Conservation (phyloP, 2,113 vertebrate species). For the Zosterops pallidus region DNA sequence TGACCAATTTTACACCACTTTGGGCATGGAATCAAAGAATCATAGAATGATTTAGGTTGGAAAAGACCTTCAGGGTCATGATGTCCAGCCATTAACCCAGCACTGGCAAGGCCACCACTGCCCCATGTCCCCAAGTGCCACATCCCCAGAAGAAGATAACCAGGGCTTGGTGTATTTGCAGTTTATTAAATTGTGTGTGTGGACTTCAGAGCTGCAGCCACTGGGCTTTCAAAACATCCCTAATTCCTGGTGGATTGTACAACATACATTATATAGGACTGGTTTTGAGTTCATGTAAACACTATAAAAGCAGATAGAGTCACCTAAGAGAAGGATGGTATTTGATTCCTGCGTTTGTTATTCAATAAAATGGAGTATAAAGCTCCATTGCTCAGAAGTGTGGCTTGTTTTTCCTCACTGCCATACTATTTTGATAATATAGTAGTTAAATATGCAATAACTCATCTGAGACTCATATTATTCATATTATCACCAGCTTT, state of each 20-base stretch:
- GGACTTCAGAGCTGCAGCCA: background rate
- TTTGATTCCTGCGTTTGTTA: background rate
- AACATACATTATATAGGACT: background rate
- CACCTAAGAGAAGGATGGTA: background rate
- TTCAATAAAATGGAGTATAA: background rate
- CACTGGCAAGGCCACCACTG: background rate
- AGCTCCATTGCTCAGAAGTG: background rate
- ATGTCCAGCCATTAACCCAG: background rate
- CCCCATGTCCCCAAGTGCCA: background rate
- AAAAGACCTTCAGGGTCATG: background rate
- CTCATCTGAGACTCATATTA: background rate
- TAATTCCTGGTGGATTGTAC: constrained; percentile 23
- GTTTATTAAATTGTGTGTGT: background rate
- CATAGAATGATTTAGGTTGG: background rate
- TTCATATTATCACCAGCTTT: background rate
- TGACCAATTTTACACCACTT: background rate
- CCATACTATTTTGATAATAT: background rate
- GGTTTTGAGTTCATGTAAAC: background rate
- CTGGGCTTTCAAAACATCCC: background rate
- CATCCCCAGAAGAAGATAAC: background rate
- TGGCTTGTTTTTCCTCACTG: background rate
- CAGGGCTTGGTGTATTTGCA: background rate
- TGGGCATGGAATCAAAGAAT: background rate
- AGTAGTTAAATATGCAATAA: background rate
- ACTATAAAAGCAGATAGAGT: background rate